These are phyloP conservation scores for Lytechinus variegatus DNA, from an alignment of 35 echinoderm and acorn worm species.

Conservation along the genomic window DNA sequence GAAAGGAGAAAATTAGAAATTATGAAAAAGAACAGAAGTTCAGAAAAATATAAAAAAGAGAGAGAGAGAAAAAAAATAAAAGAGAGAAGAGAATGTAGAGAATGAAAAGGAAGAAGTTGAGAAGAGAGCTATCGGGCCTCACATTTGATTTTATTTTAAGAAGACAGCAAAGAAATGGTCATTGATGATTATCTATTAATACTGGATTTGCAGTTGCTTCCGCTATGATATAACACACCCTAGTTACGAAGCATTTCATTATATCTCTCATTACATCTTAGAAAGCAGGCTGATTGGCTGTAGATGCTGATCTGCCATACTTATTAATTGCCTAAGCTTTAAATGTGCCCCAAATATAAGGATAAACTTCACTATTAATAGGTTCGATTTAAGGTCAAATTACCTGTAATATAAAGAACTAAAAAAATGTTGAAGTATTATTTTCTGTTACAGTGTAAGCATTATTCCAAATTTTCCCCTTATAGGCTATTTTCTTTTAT, in stretches of 20 bases:
- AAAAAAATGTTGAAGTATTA: not conserved
- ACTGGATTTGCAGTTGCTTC: conserved; percentile 40
- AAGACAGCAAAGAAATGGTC: conserved; percentile 14
- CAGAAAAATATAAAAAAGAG: not conserved
- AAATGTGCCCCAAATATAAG: conserved; percentile 3
- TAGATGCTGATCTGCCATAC: not conserved
- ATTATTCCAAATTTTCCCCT: not conserved
- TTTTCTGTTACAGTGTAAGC: not conserved
- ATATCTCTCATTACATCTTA: not conserved
- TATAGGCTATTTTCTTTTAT: not conserved
- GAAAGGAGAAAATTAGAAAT: not conserved
- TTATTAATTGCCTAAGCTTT: not conserved
- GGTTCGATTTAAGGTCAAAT: not conserved
- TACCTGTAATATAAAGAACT: not conserved
- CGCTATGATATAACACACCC: conserved; percentile 27
- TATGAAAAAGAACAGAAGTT: not conserved
- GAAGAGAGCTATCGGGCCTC: not conserved
- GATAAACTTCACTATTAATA: not conserved
- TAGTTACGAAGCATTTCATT: conserved; percentile 38
- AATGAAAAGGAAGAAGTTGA: not conserved
- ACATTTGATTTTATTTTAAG: not conserved
- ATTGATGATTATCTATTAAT: conserved; percentile 45
- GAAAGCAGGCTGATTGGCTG: not conserved
- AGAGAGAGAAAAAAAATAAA: not conserved
- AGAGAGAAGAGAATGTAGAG: no score